A percentile compares a stretch with the other conserved stretches of the same genome.
These are phyloP conservation scores for Tauraco hartlaubi DNA, from an alignment of 2,797 vertebrate species.

Conservation along the genomic window DNA sequence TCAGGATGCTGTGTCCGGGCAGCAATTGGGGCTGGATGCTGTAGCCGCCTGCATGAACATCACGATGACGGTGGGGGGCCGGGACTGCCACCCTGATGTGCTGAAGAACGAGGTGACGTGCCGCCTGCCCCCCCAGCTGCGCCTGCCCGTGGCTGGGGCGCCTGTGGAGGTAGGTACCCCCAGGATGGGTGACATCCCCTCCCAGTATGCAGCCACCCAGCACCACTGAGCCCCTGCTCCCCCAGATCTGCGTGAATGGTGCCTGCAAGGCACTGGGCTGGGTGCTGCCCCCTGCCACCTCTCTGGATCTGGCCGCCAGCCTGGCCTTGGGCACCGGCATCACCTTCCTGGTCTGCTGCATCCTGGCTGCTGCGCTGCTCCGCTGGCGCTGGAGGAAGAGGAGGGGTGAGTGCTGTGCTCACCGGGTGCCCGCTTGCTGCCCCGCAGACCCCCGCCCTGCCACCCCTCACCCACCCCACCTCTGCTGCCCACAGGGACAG, in stretches of 20 bases:
- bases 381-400: slow-evolving; percentile 84
- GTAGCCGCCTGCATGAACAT: slow-evolving; percentile 90
- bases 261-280: slow-evolving; percentile 83
- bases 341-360: slow-evolving; percentile 81
- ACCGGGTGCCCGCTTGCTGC: fast-evolving
- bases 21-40: slow-evolving; percentile 89
- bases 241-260: slow-evolving; percentile 89
- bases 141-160: slow-evolving; percentile 80
- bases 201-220: fast-evolving
- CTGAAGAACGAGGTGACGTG: slow-evolving; percentile 92
- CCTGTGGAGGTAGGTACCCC: slow-evolving; percentile 83
- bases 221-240: neutral
- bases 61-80: slow-evolving; percentile 87
- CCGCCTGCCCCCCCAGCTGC: slow-evolving; percentile 85
- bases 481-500: neutral
- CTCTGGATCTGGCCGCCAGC: slow-evolving; percentile 82
- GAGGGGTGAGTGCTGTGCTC: slow-evolving; percentile 35
- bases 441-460: fast-evolving
- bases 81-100: slow-evolving; percentile 87
- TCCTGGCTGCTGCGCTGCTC: slow-evolving; percentile 82
- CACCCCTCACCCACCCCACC: fast-evolving
- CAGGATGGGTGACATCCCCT: fast-evolving
- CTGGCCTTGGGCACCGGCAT: slow-evolving; percentile 84
- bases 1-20: slow-evolving; percentile 20
- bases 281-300: slow-evolving; percentile 81